Evolutionary conservation across 2,113 vertebrate genomes (phyloP).

Genomic region (Micronycteris hirsuta): DNA sequence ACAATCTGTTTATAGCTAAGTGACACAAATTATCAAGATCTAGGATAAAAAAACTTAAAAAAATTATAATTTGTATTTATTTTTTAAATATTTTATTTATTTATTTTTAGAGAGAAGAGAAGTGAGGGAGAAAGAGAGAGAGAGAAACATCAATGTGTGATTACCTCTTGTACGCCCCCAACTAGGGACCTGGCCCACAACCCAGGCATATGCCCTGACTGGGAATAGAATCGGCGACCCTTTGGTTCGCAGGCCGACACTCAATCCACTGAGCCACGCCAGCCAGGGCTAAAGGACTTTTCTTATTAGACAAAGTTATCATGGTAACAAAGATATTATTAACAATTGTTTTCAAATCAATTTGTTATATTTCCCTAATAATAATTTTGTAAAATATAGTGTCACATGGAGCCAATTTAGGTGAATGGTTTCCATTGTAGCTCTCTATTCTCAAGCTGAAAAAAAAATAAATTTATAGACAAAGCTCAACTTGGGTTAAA

Average conservation of each 20-base stretch:
- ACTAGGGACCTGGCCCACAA: too few relatives aligned
- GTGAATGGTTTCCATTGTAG: background rate
- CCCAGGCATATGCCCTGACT: too few relatives aligned
- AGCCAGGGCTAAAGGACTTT: background rate
- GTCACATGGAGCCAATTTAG: background rate
- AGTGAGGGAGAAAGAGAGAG: too few relatives aligned
- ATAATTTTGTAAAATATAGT: background rate
- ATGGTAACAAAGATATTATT: background rate
- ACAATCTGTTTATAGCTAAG: background rate
- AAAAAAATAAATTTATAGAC: background rate
- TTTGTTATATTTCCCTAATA: background rate
- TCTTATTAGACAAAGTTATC: constrained; percentile 3
- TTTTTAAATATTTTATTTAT: too few relatives aligned
- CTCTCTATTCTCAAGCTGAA: background rate
- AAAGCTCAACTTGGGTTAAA: constrained; percentile 14
- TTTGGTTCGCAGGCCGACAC: too few relatives aligned
- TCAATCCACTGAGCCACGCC: too few relatives aligned
- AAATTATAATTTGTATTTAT: too few relatives aligned
- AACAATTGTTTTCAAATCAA: background rate
- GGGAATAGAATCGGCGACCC: too few relatives aligned
- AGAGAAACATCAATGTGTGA: too few relatives aligned
- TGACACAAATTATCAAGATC: background rate
- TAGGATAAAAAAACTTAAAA: background rate
- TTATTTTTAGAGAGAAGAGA: too few relatives aligned
- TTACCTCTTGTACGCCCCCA: too few relatives aligned